Evolutionary conservation across 2,888 invertebrate species (phyloP), one percentile per base, ranked within the genome.

Genomic region (Acrocyrtus sp.): DNA sequence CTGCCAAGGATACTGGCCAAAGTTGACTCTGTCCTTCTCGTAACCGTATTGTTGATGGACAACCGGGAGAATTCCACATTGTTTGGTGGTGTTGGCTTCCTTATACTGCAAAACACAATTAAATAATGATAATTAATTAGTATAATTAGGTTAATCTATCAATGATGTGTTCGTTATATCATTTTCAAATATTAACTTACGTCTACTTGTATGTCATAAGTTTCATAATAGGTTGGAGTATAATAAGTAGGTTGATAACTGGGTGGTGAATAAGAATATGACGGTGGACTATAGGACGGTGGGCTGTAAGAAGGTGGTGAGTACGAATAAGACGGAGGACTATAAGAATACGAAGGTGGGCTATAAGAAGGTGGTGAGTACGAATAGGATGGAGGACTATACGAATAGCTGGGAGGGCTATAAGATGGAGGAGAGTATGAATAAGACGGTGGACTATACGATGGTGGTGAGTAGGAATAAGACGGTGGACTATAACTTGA

Each of bases 1-100:
- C 22, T 78, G 78, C 81, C 81, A 81, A 6, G 81, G 79, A 58
- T 79, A 78, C 66, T 81, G 73, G 19, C 81, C 81, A 21, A 79
- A 81, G 10, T 76, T 58, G 0, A 78, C 77, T 19, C 76, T 65
- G 19, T 77, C 75, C 56, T 77, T 78, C 5, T 76, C 72, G 41
- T 77, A 74, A 15, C 81, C 81, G 53, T 76, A 79, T 43, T 69
- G 74, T 51, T 69, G 65, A 43, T 81, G 81, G 34, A 80, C 78
- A 6, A 75, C 63, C n/a, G 81, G 81, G 50, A 78, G 77, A 19
- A 81, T 58, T 68, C 81, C 81, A 62, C 81, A 81, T 53, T 62
- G 73, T 47, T 66, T 58, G 3, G 78, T 79, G 39, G 63, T 58
- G 43, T 81, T 81, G 10, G 79, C 77, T 62, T 78, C 78, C 22